Percentiles rank a stretch among this genome's conserved stretches.
phyloP scores from a whole-genome alignment of 2,113 vertebrate species.

The Heloderma charlesbogerti region DNA sequence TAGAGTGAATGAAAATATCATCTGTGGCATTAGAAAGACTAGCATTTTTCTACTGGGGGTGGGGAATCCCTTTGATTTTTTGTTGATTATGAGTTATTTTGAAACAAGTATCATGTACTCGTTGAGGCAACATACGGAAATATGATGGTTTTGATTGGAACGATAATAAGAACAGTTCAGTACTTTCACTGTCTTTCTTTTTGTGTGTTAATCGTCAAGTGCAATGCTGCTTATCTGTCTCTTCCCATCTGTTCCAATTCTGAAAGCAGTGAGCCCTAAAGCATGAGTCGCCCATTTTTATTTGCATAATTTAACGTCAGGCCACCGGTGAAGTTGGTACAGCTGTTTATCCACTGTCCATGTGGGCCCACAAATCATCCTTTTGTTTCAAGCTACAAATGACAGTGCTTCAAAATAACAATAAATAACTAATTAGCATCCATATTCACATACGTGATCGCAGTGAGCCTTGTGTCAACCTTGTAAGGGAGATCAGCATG shows the following conservation, averaged over 20 bases:
- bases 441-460: background rate
- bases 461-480: no score
- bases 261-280: slow-evolving; percentile 25
- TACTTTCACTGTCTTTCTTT: background rate
- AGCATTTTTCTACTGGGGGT: background rate
- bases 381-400: background rate
- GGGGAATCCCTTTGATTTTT: background rate
- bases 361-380: background rate
- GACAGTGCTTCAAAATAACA: background rate
- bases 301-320: slow-evolving; percentile 5
- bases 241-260: slow-evolving; percentile 19
- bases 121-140: background rate
- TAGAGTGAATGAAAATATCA: background rate
- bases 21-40: background rate
- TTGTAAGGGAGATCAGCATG: background rate
- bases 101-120: background rate
- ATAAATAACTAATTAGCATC: background rate
- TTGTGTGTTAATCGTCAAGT: background rate
- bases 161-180: slow-evolving; percentile 15
- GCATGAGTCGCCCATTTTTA: slow-evolving; percentile 23
- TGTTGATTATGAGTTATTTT: slow-evolving; percentile 3
- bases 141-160: background rate
- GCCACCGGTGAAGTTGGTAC: background rate
- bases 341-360: slow-evolving; percentile 5
- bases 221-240: slow-evolving; percentile 17